These are phyloP conservation scores for Magallana gigas DNA, from an alignment of 1,140 invertebrate species.

Conservation along the genomic window DNA sequence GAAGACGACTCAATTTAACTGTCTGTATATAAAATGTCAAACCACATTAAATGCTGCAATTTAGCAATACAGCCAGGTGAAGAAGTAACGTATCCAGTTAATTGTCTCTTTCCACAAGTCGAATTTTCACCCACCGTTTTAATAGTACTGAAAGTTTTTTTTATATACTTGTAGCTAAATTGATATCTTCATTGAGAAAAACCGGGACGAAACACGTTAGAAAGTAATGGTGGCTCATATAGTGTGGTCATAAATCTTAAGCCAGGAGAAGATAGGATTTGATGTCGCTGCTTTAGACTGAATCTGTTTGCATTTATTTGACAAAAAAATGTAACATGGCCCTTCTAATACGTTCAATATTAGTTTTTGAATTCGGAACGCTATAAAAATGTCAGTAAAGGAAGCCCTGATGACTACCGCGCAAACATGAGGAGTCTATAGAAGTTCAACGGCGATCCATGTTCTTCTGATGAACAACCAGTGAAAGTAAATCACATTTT, in stretches of 20 bases:
- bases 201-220: not conserved
- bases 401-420: not conserved
- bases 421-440: constrained; percentile 11
- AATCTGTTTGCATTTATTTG: constrained; percentile 31
- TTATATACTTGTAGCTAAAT: not conserved
- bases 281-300: not conserved
- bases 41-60: not conserved
- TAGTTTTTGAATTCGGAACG: constrained; percentile 33
- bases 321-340: constrained; percentile 29
- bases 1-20: not conserved
- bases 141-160: not conserved
- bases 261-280: not conserved
- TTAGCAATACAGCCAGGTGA: not conserved
- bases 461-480: constrained; percentile 21
- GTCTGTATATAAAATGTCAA: constrained; percentile 10
- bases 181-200: constrained; percentile 13
- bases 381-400: constrained; percentile 31
- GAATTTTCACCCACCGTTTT: not conserved
- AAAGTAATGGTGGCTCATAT: not conserved
- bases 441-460: not conserved
- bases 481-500: constrained; percentile 28
- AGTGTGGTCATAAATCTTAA: constrained; percentile 19
- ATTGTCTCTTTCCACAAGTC: too few relatives aligned
- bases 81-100: not conserved
- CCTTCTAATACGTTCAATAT: constrained; percentile 33